These are phyloP conservation scores for Anguilla obscura DNA, from an alignment of 2,797 vertebrate genomes.

Conservation along the genomic window DNA sequence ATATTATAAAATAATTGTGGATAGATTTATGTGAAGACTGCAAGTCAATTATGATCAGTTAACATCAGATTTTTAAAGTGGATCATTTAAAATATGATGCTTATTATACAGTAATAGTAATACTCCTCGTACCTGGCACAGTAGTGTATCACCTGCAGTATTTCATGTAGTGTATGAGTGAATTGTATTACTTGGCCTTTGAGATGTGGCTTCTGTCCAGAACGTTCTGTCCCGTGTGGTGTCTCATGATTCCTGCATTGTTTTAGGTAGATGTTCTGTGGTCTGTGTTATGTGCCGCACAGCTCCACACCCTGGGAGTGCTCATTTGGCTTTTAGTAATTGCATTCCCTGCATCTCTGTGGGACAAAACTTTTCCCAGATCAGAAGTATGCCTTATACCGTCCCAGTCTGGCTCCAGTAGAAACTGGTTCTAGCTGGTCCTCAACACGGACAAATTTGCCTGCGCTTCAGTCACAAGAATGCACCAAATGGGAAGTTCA, in stretches of 20 bases:
- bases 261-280: neutral
- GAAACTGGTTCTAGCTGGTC: neutral
- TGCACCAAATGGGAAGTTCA: neutral
- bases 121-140: too few relatives aligned
- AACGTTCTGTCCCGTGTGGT: neutral
- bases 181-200: neutral
- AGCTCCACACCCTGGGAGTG: neutral
- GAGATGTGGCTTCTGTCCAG: neutral
- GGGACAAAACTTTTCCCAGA: neutral
- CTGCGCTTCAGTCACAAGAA: neutral
- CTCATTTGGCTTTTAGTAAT: neutral
- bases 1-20: too few relatives aligned
- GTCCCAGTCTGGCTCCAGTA: neutral
- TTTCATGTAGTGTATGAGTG: neutral
- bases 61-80: too few relatives aligned
- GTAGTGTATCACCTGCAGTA: neutral
- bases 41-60: too few relatives aligned
- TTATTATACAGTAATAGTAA: too few relatives aligned
- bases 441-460: neutral
- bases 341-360: neutral
- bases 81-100: too few relatives aligned
- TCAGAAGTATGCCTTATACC: neutral
- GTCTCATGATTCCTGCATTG: neutral
- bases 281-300: neutral
- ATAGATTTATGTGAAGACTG: too few relatives aligned